phyloP scores from a whole-genome alignment of 2,797 vertebrate species.

The Nannoperca australis region DNA sequence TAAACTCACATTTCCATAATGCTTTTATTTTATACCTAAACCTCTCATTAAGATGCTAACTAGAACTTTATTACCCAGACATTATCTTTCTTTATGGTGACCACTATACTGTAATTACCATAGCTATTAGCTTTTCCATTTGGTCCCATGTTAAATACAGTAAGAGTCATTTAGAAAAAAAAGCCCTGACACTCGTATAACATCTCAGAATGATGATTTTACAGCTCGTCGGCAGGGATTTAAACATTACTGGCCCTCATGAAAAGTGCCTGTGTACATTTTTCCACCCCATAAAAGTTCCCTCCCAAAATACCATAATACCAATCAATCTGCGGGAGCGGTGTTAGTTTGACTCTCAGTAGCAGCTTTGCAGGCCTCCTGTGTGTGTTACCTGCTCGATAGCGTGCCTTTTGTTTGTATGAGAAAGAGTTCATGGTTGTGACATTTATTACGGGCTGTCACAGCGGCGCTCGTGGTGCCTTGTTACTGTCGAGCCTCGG shows the following conservation, averaged over 20 bases:
- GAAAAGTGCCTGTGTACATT: conserved; percentile 47
- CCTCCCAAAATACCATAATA: conserved; percentile 48
- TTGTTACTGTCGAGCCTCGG: conserved; percentile 65
- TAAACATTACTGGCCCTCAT: conserved; percentile 40
- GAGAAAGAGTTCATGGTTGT: conserved; percentile 39
- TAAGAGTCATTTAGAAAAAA: background rate
- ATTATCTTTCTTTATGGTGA: conserved; percentile 7
- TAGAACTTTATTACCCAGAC: background rate
- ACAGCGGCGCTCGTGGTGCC: conserved; percentile 41
- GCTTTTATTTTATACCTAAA: conserved; percentile 19
- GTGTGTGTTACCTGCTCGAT: conserved; percentile 50
- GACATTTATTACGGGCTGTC: conserved; percentile 73
- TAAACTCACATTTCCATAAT: background rate
- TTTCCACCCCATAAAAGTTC: conserved; percentile 60
- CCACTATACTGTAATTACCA: background rate
- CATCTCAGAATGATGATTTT: conserved; percentile 33
- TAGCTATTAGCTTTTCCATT: conserved; percentile 18
- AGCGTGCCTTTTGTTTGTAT: conserved; percentile 67
- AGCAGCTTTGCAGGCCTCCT: conserved; percentile 51
- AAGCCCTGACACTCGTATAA: conserved; percentile 12
- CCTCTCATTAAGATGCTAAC: conserved; percentile 8
- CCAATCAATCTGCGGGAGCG: conserved; percentile 52
- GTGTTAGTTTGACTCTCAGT: conserved; percentile 34
- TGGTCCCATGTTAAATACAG: conserved; percentile 20
- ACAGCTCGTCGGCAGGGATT: conserved; percentile 39